phyloP scores from a whole-genome alignment of 2,888 invertebrate species.

The Corbicula japonica region DNA sequence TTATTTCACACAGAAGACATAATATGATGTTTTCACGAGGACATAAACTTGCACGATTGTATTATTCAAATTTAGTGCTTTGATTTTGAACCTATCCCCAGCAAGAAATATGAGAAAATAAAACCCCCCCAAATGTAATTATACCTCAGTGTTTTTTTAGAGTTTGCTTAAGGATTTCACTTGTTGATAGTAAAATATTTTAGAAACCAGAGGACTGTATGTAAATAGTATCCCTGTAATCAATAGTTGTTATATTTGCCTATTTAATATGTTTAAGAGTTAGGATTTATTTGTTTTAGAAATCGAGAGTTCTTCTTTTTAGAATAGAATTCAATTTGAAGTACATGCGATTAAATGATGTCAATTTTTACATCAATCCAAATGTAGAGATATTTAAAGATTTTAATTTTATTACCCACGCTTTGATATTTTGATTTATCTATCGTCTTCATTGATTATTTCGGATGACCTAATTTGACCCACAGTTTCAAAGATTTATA shows the following conservation, averaged over 20 bases:
- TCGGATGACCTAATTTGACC: constrained; percentile 17
- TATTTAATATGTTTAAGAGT: not conserved
- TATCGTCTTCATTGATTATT: constrained; percentile 1
- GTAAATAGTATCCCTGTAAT: not conserved
- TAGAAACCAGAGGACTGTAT: not conserved
- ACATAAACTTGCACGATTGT: not conserved
- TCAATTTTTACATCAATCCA: no score
- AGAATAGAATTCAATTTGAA: no score
- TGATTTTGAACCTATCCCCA: constrained; percentile 2
- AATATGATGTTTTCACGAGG: no score
- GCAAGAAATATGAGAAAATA: no score
- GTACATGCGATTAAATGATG: no score
- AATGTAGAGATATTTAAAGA: no score
- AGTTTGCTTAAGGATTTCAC: no score
- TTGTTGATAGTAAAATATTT: constrained; percentile 10
- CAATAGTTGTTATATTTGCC: not conserved
- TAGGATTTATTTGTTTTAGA: no score
- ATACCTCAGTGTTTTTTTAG: no score
- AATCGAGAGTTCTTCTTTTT: no score
- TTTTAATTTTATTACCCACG: not conserved
- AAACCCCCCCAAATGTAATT: no score
- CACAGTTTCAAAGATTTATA: constrained; percentile 22
- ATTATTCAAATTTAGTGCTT: not conserved
- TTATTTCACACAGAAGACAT: no score
- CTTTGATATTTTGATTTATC: constrained; percentile 14